Conservation (phyloP, 2,888 invertebrate genomes). For the Melieria omissa region DNA sequence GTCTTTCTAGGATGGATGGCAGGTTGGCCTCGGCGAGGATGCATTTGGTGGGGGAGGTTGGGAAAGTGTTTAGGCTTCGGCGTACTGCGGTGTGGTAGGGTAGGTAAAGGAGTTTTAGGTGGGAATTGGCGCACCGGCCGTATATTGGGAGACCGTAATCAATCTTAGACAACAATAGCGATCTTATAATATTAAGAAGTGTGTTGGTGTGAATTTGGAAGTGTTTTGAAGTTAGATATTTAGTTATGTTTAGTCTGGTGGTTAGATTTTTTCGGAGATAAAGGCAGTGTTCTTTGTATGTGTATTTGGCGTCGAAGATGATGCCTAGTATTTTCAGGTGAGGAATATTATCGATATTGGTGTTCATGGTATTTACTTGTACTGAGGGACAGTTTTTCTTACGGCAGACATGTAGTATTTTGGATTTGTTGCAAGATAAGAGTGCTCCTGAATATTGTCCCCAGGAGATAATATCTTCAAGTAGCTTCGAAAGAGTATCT, state of each 20-base stretch:
- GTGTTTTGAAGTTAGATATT: slow-evolving; percentile 1
- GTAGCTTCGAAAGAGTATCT: slow-evolving; percentile 5
- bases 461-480: slow-evolving; percentile 13
- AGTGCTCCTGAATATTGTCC: slow-evolving; percentile 9
- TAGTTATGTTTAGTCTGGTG: slow-evolving; percentile 15
- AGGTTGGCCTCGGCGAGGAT: slow-evolving; percentile 28
- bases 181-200: slow-evolving; percentile 22
- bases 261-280: not conserved
- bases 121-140: slow-evolving; percentile 21
- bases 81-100: slow-evolving; percentile 27
- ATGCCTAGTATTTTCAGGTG: not conserved
- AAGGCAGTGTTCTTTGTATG: slow-evolving; percentile 4
- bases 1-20: slow-evolving; percentile 1
- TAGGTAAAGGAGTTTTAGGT: slow-evolving; percentile 17
- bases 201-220: slow-evolving; percentile 12
- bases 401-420: slow-evolving; percentile 3
- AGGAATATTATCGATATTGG: slow-evolving; percentile 4
- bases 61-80: slow-evolving; percentile 32
- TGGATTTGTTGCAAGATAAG: slow-evolving; percentile 4
- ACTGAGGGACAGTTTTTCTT: not conserved
- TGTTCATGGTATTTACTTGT: not conserved
- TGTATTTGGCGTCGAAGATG: not conserved
- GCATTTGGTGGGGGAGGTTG: slow-evolving; percentile 29
- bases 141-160: slow-evolving; percentile 31
- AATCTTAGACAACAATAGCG: slow-evolving; percentile 31